Evolutionary conservation across 2,797 vertebrate species (phyloP).

Genomic region (Macropodus opercularis): DNA sequence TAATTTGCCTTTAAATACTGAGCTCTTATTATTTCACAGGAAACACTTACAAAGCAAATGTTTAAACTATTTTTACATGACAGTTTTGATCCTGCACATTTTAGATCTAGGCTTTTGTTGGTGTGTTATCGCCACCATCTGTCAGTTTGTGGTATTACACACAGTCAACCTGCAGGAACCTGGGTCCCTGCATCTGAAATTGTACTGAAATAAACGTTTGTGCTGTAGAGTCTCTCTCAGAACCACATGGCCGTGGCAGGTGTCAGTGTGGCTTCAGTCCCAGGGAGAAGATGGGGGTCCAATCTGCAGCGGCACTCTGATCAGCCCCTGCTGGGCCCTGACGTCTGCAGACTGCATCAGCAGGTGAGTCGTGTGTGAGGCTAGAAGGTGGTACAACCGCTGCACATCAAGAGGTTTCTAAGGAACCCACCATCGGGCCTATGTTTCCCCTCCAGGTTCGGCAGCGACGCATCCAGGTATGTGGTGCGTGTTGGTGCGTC

Average conservation of each 20-base stretch:
- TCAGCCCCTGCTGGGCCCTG: conserved; percentile 91
- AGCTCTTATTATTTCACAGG: too few species aligned
- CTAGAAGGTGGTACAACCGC: neutral
- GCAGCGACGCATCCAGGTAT: conserved; percentile 82
- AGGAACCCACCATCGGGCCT: neutral
- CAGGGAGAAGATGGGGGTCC: conserved; percentile 79
- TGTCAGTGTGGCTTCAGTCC: conserved; percentile 87
- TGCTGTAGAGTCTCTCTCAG: conserved; percentile 57
- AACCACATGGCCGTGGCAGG: conserved; percentile 91
- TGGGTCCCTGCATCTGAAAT: too few species aligned
- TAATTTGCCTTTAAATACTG: too few species aligned
- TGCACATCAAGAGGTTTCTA: neutral
- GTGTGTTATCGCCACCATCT: neutral
- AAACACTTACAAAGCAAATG: neutral
- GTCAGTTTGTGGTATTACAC: neutral
- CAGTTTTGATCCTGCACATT: neutral
- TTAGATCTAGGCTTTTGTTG: neutral
- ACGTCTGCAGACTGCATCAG: conserved; percentile 92
- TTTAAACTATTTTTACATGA: too few species aligned
- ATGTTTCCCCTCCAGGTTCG: conserved; percentile 77
- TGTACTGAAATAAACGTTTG: too few species aligned
- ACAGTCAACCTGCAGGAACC: too few species aligned
- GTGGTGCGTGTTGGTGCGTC: conserved; percentile 86
- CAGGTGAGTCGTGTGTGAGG: conserved; percentile 78
- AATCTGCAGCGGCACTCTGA: conserved; percentile 89